These are phyloP conservation scores for Arion vulgaris DNA, from an alignment of 1,140 invertebrate species.

Conservation along the genomic window DNA sequence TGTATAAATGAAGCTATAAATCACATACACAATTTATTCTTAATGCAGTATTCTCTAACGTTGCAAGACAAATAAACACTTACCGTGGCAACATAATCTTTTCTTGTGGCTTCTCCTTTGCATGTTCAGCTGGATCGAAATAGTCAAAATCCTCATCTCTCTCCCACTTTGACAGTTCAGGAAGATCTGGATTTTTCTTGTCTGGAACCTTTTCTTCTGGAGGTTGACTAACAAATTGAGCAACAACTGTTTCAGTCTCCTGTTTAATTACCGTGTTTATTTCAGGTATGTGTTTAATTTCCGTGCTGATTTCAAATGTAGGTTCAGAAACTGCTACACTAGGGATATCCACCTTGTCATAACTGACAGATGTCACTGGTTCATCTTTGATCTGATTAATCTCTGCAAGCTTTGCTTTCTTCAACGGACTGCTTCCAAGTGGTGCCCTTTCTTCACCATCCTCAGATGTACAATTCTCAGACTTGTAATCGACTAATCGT, in stretches of 20 bases:
- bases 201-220: not conserved
- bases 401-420: conserved; percentile 11
- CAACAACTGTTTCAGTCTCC: not conserved
- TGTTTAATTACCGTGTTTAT: not conserved
- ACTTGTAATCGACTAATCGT: conserved; percentile 34
- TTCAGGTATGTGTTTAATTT: not conserved
- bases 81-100: conserved; percentile 59
- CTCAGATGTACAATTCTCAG: conserved; percentile 28
- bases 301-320: conserved; percentile 19
- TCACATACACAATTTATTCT: too few relatives aligned
- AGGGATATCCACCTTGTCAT: not conserved
- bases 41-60: too few relatives aligned
- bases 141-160: conserved; percentile 76
- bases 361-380: not conserved
- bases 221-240: not conserved
- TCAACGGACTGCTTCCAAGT: conserved; percentile 16
- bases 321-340: not conserved
- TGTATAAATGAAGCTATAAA: too few relatives aligned
- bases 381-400: conserved; percentile 1
- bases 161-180: conserved; percentile 91
- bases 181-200: conserved; percentile 60
- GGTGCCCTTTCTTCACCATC: conserved; percentile 22
- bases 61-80: too few relatives aligned
- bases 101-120: conserved; percentile 41
- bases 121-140: conserved; percentile 39